Base-by-base conservation (phyloP, 2,797 vertebrate genomes). In the Acanthornis magna region DNA sequence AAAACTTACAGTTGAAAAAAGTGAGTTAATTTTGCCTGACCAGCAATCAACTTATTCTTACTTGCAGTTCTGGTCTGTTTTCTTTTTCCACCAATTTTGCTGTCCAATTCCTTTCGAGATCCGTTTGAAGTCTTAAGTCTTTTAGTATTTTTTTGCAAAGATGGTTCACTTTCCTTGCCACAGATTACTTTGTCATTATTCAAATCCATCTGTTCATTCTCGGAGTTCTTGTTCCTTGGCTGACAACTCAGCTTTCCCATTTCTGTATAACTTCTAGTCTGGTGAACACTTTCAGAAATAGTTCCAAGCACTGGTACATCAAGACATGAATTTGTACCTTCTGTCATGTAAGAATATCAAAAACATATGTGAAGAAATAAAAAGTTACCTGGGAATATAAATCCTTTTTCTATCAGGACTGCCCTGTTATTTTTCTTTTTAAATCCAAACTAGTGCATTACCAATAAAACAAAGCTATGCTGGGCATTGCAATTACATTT, bases 21-120 rank as follows among this genome's bases (percentile, higher is more conserved):
- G 70, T 97, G 97, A 73, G 99, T 99, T 57, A 99, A 95, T 93
- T 98, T 99, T 62, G 98, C 96, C 96, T 99, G 99, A 77, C 99
- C 99, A 40, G 97, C 93, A 70, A 99, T 98, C 90, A 99, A 95
- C 91, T 98, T 99, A 96, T 97, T 97, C 95, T 98, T 99, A 89
- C 93, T 88, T 34, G 94, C 21, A 76, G 92, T 87, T 96, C 97
- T 99, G 89, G 50, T 91, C 38, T 71, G 97, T 96, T 97, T 99
- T 87, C 79, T 94, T 21, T 88, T 87, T 89, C 87, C 78, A 92
- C 92, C 68, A 8, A 25, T 38, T 93, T 96, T 97, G 76, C 81
- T 82, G 60, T 87, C 73, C 61, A 88, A 26, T 75, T 96, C 96
- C 48, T 91, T 96, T 30, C 88, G 94, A 82, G 83, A 85, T 80